A percentile compares a stretch with the other conserved stretches of the same genome.
Evolutionary conservation across 2,113 vertebrate species (phyloP).

Genomic region (Cavia porcellus): DNA sequence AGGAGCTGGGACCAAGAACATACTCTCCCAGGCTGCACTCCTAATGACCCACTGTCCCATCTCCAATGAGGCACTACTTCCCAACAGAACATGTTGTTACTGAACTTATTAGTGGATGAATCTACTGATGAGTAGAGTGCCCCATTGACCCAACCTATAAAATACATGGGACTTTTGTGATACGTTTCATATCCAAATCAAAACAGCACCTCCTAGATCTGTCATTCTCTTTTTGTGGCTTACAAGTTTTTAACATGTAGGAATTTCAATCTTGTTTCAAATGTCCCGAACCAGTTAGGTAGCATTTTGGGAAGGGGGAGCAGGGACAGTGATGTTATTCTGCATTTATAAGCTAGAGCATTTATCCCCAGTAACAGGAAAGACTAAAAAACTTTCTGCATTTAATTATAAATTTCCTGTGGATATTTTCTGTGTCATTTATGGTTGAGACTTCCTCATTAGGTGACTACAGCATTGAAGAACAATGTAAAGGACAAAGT

Average conservation of each 20-base stretch:
- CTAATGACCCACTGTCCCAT: background rate
- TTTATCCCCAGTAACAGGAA: background rate
- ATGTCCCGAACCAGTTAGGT: constrained; percentile 29
- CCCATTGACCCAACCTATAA: background rate
- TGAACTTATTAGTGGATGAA: background rate
- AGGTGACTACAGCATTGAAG: background rate
- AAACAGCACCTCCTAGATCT: background rate
- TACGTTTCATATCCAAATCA: background rate
- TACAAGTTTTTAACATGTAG: constrained; percentile 53
- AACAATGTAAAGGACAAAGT: constrained; percentile 39
- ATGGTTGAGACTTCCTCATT: background rate
- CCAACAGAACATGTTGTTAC: background rate
- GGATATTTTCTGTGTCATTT: constrained; percentile 46
- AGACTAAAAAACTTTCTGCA: background rate
- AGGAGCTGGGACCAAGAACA: background rate
- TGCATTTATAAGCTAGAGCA: constrained; percentile 19
- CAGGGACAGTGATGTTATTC: background rate
- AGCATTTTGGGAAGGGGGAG: constrained; percentile 14
- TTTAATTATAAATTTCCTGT: constrained; percentile 42
- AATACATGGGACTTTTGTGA: background rate
- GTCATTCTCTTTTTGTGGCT: constrained; percentile 47
- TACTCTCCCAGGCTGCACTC: background rate
- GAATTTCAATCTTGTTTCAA: constrained; percentile 56
- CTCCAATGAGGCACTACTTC: background rate
- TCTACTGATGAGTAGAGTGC: background rate